Evolutionary conservation across 2,113 vertebrate species (phyloP), one percentile per base, ranked within the genome.

Genomic region (Labeo rohita): DNA sequence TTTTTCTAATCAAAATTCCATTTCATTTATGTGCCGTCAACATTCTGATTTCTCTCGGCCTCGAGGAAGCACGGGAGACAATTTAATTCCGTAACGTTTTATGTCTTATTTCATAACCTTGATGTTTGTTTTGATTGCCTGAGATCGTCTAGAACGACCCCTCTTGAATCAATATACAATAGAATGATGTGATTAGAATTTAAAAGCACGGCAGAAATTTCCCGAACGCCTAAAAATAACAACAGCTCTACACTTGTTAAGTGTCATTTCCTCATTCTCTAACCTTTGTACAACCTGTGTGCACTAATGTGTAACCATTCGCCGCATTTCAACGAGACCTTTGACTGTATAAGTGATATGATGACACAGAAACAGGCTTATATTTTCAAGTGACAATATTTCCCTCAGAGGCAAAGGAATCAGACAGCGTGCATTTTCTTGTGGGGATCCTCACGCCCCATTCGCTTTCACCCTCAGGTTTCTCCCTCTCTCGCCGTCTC

Each of bases 251-350:
- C 45, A 16, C 80, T 73, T 54, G 43, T 63, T 2, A 75, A 49
- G n/a, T 56, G 83, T 85, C 36, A 80, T 74, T 73, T 65, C 61
- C 39, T 52, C 65, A 56, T 85, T 84, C 65, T 74, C 54, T 85
- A 65, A 85, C 86, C 86, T 87, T 89, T 89, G 83, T 43, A 85
- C 88, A 72, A 85, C 70, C 83, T 87, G 78, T 85, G 65, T 13
- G 81, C 78, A 28, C 74, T 85, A 83, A 83, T 56, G 34, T 83
- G 52, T 85, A 72, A 87, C 84, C 13, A 52, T 21, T 39, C 50
- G 28, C 13, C 39, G 23, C 54, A 49, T 36, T 84, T 16, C 23
- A 56, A 76, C 23, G 77, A 75, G 83, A 89, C 86, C 88, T 87
- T 89, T 89, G 79, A 59, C 81, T 72, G 77, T 72, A 56, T 77